A percentile compares a stretch with the other conserved stretches of the same genome.
phyloP scores from a whole-genome alignment of 2,888 invertebrate genomes.

The Ornithoptera alexandrae region DNA sequence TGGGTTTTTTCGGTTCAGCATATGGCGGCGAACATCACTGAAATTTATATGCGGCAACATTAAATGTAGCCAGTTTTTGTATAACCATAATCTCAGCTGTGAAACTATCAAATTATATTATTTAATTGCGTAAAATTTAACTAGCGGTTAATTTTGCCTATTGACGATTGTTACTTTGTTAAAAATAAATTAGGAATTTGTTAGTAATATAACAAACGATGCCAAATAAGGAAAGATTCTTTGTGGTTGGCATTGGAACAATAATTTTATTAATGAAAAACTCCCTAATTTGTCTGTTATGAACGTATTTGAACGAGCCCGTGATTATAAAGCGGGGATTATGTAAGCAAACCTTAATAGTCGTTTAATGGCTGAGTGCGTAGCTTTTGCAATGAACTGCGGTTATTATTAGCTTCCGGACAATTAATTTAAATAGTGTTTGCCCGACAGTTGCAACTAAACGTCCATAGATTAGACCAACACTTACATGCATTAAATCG shows the following conservation, averaged over 20 bases:
- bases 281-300: slow-evolving; percentile 19
- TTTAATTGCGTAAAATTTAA: too few species aligned
- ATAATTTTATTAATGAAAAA: slow-evolving; percentile 7
- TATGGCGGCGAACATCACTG: too few species aligned
- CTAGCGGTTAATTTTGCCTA: too few species aligned
- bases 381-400: slow-evolving; percentile 26
- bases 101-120: too few species aligned
- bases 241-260: slow-evolving; percentile 10
- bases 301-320: slow-evolving; percentile 16
- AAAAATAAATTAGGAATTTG: neutral
- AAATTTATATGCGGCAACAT: too few species aligned
- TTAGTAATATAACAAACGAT: neutral
- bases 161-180: too few species aligned
- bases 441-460: slow-evolving; percentile 20
- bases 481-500: neutral
- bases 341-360: slow-evolving; percentile 27
- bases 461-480: slow-evolving; percentile 19
- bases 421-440: slow-evolving; percentile 28
- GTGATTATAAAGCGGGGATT: slow-evolving; percentile 21
- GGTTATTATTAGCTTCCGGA: slow-evolving; percentile 29
- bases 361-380: slow-evolving; percentile 29
- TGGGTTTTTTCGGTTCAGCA: slow-evolving; percentile 1
- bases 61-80: too few species aligned
- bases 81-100: too few species aligned
- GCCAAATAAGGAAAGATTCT: neutral